These are phyloP conservation scores for Oriolus oriolus DNA, from an alignment of 2,113 vertebrate species.

Conservation along the genomic window DNA sequence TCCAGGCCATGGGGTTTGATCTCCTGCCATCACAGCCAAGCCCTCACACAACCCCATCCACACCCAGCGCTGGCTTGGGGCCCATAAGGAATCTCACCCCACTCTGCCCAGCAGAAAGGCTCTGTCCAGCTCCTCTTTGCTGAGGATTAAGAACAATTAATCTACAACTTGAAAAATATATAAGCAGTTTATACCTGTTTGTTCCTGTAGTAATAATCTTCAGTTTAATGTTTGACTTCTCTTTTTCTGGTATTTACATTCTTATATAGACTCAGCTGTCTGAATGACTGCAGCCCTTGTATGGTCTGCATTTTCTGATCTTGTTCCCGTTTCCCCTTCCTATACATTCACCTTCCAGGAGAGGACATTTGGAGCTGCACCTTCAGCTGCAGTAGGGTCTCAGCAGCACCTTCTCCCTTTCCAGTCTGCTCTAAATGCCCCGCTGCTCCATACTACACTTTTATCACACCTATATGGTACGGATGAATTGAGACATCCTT, in stretches of 20 bases:
- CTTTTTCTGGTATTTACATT: background rate
- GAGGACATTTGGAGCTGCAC: background rate
- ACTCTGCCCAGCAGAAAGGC: background rate
- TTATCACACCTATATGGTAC: background rate
- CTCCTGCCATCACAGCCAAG: background rate
- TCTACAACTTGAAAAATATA: background rate
- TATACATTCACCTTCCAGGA: background rate
- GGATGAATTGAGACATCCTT: background rate
- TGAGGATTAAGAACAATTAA: background rate
- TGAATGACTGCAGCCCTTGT: background rate
- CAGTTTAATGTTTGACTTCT: background rate
- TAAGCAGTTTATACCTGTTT: background rate
- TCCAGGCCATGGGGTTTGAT: background rate
- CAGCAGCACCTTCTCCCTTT: background rate
- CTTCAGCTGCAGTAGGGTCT: background rate
- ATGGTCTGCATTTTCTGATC: background rate
- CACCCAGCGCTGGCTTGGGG: fast-evolving
- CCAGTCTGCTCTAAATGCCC: background rate
- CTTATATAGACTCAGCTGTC: background rate
- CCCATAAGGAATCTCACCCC: fast-evolving
- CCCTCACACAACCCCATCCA: background rate
- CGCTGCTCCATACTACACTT: background rate
- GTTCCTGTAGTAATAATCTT: background rate
- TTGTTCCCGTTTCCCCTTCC: background rate
- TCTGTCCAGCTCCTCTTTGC: background rate